Percentiles rank a stretch among this genome's conserved stretches.
phyloP scores from a whole-genome alignment of 2,888 invertebrate genomes.

The Drosophila aldrichi region DNA sequence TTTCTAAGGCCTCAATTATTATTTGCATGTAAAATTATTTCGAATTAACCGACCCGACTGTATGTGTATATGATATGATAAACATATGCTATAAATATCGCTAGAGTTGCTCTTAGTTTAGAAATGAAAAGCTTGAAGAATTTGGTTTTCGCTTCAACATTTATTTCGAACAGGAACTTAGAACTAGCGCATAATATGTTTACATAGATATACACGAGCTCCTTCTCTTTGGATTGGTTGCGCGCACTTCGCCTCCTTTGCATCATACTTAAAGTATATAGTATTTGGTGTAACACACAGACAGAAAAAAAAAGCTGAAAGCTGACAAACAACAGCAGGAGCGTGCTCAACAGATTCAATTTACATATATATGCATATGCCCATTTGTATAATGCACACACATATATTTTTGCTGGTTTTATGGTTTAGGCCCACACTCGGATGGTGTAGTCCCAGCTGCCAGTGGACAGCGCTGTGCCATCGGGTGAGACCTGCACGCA shows the following conservation, averaged over 20 bases:
- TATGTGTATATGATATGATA: not conserved
- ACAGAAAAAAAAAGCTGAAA: slow-evolving; percentile 18
- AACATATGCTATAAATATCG: not conserved
- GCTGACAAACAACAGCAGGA: slow-evolving; percentile 12
- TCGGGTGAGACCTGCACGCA: slow-evolving; percentile 97
- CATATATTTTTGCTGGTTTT: slow-evolving; percentile 10
- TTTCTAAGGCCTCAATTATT: too few relatives aligned
- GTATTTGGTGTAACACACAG: slow-evolving; percentile 36
- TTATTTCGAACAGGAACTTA: slow-evolving; percentile 78
- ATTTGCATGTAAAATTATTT: too few relatives aligned
- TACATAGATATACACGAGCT: slow-evolving; percentile 45
- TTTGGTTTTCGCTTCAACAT: slow-evolving; percentile 60
- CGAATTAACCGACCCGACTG: too few relatives aligned
- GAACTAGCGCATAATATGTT: slow-evolving; percentile 61
- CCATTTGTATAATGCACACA: not conserved
- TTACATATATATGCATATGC: slow-evolving; percentile 10
- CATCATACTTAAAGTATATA: slow-evolving; percentile 51
- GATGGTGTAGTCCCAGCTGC: slow-evolving; percentile 98
- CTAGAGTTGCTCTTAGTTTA: not conserved
- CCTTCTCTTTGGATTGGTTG: slow-evolving; percentile 33
- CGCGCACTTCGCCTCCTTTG: slow-evolving; percentile 18
- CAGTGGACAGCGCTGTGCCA: slow-evolving; percentile 98
- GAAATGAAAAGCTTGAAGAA: not conserved
- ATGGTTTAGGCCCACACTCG: slow-evolving; percentile 87
- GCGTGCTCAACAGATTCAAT: slow-evolving; percentile 30